phyloP scores from a whole-genome alignment of 2,888 invertebrate species.

The Dryadula phaetusa region DNA sequence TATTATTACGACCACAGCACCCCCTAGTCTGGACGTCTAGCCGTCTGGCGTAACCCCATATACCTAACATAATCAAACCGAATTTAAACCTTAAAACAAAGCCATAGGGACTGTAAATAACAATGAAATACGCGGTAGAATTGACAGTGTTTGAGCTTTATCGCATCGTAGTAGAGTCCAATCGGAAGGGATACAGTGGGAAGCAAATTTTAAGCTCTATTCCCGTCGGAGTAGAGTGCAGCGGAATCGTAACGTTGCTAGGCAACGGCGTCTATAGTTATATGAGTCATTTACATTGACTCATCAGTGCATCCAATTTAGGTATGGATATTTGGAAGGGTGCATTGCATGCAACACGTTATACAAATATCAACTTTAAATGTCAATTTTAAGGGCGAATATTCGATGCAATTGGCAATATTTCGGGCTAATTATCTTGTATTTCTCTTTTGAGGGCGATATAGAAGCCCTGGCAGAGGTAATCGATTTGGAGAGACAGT shows the following conservation, averaged over 20 bases:
- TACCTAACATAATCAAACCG: conserved; percentile 36
- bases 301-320: conserved; percentile 46
- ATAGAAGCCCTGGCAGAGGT: conserved; percentile 41
- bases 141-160: conserved; percentile 42
- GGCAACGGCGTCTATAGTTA: conserved; percentile 42
- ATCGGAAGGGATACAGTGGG: conserved; percentile 18
- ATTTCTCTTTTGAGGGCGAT: conserved; percentile 42
- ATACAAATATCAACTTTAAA: conserved; percentile 31
- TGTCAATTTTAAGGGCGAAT: conserved; percentile 13
- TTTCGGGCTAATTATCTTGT: conserved; percentile 43
- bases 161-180: conserved; percentile 33
- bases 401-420: conserved; percentile 21
- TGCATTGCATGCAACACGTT: conserved; percentile 23
- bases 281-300: conserved; percentile 37
- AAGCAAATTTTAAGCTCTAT: conserved; percentile 35
- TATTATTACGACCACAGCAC: conserved; percentile 45
- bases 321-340: conserved; percentile 42
- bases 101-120: conserved; percentile 37
- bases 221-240: conserved; percentile 23
- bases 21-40: conserved; percentile 55
- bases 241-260: conserved; percentile 36
- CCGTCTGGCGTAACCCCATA: conserved; percentile 52
- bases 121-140: conserved; percentile 40
- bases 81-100: conserved; percentile 39
- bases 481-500: conserved; percentile 44